A percentile compares a stretch with the other conserved stretches of the same genome.
These are phyloP conservation scores for Ichneumoninae sp. DNA, from an alignment of 2,888 invertebrate species.

Conservation along the genomic window DNA sequence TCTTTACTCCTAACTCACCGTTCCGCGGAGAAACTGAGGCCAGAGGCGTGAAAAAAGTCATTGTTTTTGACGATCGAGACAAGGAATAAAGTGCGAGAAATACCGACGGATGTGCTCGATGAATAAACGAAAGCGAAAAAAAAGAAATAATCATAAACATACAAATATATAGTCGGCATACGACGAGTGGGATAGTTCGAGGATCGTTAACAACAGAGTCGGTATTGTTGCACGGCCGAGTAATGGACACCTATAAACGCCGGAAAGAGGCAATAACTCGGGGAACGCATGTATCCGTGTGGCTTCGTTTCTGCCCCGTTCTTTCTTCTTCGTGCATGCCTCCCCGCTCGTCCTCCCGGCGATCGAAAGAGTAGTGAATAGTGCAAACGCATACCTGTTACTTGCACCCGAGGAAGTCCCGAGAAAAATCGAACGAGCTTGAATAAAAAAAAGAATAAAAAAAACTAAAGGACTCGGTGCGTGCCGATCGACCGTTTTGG, in stretches of 20 bases:
- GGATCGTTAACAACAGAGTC: constrained; percentile 68
- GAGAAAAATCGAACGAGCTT: constrained; percentile 22
- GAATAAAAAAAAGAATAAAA: constrained; percentile 8
- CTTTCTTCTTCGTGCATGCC: constrained; percentile 64
- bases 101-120: constrained; percentile 11
- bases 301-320: constrained; percentile 37
- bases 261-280: constrained; percentile 80
- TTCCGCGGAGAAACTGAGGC: not conserved
- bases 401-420: not conserved
- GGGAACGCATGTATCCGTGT: constrained; percentile 72
- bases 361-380: constrained; percentile 32
- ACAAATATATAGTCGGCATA: constrained; percentile 13
- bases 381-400: constrained; percentile 2
- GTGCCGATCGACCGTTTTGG: constrained; percentile 65
- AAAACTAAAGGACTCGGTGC: constrained; percentile 43
- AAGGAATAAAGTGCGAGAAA: constrained; percentile 4
- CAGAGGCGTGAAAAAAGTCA: not conserved
- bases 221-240: constrained; percentile 69
- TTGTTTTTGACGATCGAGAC: not conserved
- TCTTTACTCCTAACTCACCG: not conserved
- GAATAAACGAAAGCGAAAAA: constrained; percentile 35
- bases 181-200: constrained; percentile 55
- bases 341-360: constrained; percentile 46
- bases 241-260: constrained; percentile 80
- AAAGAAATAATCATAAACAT: constrained; percentile 19